Conservation (phyloP, 2,113 vertebrate species). For the Glareola pratincola region DNA sequence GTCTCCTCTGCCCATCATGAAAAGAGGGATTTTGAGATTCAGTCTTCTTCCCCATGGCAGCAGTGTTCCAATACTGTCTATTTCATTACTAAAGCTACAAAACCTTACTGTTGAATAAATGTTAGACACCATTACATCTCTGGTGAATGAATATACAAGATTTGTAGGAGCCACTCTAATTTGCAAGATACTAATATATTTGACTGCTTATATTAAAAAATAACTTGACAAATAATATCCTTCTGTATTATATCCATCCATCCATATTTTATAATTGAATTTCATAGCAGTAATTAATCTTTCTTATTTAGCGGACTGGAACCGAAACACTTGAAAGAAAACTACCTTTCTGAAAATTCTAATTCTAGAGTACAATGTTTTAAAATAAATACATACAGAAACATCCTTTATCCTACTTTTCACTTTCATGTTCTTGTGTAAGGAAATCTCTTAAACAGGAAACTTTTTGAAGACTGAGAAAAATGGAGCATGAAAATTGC, state of each 20-base stretch:
- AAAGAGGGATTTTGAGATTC: background rate
- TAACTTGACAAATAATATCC: background rate
- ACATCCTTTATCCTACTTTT: background rate
- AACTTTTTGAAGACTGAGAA: background rate
- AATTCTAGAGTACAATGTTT: background rate
- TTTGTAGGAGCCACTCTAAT: background rate
- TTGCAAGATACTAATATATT: background rate
- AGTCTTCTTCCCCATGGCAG: background rate
- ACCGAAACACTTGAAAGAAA: background rate
- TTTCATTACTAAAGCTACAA: background rate
- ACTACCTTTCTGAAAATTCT: background rate
- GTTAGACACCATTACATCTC: background rate
- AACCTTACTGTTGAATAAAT: background rate
- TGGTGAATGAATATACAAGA: background rate
- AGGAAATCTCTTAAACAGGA: background rate
- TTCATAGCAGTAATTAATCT: background rate
- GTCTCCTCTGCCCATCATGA: rapidly evolving
- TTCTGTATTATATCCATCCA: background rate
- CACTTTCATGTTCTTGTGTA: background rate
- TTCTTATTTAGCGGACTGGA: background rate
- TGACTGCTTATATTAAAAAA: background rate
- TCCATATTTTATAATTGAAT: background rate
- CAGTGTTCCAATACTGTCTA: background rate
- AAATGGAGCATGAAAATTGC: background rate
- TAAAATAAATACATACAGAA: background rate